These are phyloP conservation scores for Flexamia atlantica DNA, from an alignment of 2,888 invertebrate genomes.

Conservation along the genomic window DNA sequence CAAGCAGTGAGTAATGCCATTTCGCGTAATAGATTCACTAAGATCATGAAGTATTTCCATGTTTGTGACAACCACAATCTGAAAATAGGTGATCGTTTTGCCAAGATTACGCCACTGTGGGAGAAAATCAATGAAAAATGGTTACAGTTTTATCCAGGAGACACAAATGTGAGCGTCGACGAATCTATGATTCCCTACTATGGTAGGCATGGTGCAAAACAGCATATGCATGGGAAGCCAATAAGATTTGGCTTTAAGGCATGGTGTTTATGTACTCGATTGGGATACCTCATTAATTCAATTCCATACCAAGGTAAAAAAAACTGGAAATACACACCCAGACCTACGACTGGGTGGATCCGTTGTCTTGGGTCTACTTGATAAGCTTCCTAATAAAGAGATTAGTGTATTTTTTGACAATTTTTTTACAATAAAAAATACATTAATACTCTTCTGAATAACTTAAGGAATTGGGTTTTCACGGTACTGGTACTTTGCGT, in stretches of 20 bases:
- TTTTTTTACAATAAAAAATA: conserved; percentile 40
- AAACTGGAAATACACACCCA: conserved; percentile 7
- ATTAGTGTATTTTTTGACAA: conserved; percentile 34
- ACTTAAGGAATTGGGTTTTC: not conserved
- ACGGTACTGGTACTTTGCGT: not conserved
- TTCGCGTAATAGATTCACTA: not conserved
- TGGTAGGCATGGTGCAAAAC: conserved; percentile 51
- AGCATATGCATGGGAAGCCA: conserved; percentile 54
- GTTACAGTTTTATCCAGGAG: conserved; percentile 16
- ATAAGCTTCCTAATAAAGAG: conserved; percentile 35
- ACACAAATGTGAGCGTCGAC: conserved; percentile 23
- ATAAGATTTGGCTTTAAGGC: conserved; percentile 52
- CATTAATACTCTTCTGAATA: conserved; percentile 21
- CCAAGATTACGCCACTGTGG: conserved; percentile 61
- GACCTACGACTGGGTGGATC: conserved; percentile 27
- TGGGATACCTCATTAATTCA: conserved; percentile 30
- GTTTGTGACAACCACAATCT: conserved; percentile 58
- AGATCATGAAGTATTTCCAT: conserved; percentile 55
- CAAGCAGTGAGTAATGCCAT: conserved; percentile 42
- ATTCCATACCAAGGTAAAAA: not conserved
- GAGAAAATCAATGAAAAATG: conserved; percentile 63
- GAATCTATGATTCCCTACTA: conserved; percentile 48
- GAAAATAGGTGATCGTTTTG: conserved; percentile 64
- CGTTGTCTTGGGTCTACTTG: conserved; percentile 37
- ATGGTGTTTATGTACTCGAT: conserved; percentile 36